A percentile compares a stretch with the other conserved stretches of the same genome.
phyloP scores from a whole-genome alignment of 2,888 invertebrate species.

The Diarsia brunnea region DNA sequence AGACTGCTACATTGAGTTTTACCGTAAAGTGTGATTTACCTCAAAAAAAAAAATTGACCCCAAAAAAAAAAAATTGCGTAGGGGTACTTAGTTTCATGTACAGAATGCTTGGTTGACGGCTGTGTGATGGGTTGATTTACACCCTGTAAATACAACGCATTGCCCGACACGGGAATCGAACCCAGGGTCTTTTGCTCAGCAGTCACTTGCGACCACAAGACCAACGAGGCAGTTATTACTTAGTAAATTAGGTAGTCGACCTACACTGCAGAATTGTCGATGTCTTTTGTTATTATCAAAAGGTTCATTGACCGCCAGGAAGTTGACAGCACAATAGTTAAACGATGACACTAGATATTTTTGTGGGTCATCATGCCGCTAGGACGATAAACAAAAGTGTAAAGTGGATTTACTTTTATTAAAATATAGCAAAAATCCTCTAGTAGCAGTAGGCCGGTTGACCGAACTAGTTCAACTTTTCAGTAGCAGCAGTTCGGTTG shows the following conservation, averaged over 20 bases:
- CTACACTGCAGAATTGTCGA: background rate
- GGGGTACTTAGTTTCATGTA: no score
- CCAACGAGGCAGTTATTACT: background rate
- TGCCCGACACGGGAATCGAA: background rate
- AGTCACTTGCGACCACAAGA: background rate
- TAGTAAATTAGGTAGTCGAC: background rate
- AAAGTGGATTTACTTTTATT: background rate
- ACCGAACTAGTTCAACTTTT: no score
- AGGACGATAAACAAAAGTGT: background rate
- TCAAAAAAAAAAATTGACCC: no score
- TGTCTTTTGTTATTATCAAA: constrained; percentile 1
- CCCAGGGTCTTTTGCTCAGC: background rate
- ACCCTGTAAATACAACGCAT: no score
- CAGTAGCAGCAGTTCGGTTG: no score
- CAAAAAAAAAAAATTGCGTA: no score
- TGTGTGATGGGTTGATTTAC: no score
- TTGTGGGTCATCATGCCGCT: background rate
- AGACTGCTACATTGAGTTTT: no score
- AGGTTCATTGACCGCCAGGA: constrained; percentile 4
- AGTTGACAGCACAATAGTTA: background rate
- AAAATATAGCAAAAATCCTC: no score
- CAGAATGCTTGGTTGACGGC: no score
- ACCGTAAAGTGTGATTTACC: no score
- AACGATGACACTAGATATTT: background rate
- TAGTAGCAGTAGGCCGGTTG: no score